Base-by-base conservation (phyloP, 2,113 vertebrate species). In the Scytalopus superciliaris region DNA sequence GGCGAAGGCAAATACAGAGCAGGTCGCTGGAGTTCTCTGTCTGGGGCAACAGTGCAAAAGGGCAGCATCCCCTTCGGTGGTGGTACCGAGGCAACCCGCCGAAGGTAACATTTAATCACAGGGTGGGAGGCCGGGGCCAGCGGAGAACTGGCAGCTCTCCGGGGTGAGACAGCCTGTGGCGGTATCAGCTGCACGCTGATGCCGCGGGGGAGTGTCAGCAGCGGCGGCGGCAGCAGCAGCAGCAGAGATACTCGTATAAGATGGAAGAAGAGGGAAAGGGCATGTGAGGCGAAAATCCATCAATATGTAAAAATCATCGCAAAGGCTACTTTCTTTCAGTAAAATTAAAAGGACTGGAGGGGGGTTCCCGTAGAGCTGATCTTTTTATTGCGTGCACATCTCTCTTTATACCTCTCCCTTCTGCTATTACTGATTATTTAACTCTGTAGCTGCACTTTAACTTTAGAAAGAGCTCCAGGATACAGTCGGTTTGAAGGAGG, bases 371-470 rank as follows among this genome's bases (percentile, higher is more conserved):
- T 80, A 66, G 53, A 76, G 63, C 59, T 55, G 82, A 60, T 83
- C 47, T 63, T 93, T 45, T 77, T 70, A 91, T 86, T 83, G 84
- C 84, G 79, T 56, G 47, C 53, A 28, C 83, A 78, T 88, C n/a
- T 95, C 68, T 27, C 82, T 80, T 93, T 66, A 76, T 87, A 35
- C 31, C 27, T 96, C 85, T 74, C 79, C 31, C 72, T 93, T 94
- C 55, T 87, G 93, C 84, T 81, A 14, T 56, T 87, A 78, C 94
- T 78, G 93, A 88, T 92, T 92, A 95, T 94, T 97, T 94, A 87
- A 89, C 84, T 93, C 84, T 75, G 85, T 95, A 67, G 59, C 52
- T 84, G 72, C 72, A 91, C 89, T 93, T 96, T 82, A 91, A 95
- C 81, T 92, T 94, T 35, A 89, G 89, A 85, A 81, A 90, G 84